These are phyloP conservation scores for Sipha maydis DNA, from an alignment of 2,888 invertebrate genomes.

Conservation along the genomic window DNA sequence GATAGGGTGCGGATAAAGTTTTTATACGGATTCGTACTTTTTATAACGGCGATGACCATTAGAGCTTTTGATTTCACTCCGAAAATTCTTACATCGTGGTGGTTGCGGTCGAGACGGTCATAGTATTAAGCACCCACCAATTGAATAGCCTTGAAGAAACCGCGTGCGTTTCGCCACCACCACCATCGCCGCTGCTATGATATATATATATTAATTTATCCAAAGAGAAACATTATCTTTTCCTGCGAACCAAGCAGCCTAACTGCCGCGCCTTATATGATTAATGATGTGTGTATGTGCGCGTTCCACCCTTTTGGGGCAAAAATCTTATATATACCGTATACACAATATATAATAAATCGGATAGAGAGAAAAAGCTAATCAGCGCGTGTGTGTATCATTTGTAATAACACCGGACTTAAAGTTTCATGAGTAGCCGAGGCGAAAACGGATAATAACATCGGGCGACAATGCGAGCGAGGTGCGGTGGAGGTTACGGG, in stretches of 20 bases:
- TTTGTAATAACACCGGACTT: conserved; percentile 62
- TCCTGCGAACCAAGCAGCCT: conserved; percentile 26
- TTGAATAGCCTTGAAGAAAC: conserved; percentile 30
- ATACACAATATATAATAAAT: conserved; percentile 53
- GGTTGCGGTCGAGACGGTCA: conserved; percentile 3
- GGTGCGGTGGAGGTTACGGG: conserved; percentile 27
- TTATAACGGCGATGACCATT: conserved; percentile 22
- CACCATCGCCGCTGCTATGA: background rate
- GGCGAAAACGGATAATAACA: conserved; percentile 60
- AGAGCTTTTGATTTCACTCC: conserved; percentile 35
- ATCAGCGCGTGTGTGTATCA: conserved; percentile 59
- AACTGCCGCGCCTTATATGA: conserved; percentile 35
- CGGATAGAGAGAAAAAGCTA: conserved; percentile 61
- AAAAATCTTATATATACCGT: conserved; percentile 15
- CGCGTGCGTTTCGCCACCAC: conserved; percentile 3
- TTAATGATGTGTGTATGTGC: conserved; percentile 53
- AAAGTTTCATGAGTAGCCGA: conserved; percentile 60
- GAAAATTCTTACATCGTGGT: conserved; percentile 43
- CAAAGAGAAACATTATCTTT: conserved; percentile 60
- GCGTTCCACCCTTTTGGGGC: conserved; percentile 50
- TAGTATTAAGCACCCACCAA: conserved; percentile 37
- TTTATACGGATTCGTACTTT: conserved; percentile 30
- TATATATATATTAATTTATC: conserved; percentile 55
- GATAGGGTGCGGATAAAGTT: conserved; percentile 20
- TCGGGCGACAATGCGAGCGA: conserved; percentile 54